Conservation (phyloP, 2,888 invertebrate species). For the Doris montereyensis region DNA sequence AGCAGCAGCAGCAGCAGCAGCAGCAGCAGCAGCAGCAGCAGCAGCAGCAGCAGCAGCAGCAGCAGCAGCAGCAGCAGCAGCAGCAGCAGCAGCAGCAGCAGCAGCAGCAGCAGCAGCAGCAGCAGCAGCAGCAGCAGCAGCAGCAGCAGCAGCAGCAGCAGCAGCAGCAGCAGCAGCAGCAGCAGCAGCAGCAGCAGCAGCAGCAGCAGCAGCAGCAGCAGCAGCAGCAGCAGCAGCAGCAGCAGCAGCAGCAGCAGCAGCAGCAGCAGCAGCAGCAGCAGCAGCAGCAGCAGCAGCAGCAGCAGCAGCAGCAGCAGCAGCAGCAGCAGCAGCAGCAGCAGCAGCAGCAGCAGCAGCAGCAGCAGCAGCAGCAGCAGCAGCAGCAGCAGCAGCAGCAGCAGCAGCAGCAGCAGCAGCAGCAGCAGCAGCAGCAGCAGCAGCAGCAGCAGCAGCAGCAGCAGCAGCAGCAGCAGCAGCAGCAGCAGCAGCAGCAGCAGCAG, state of each 20-base stretch:
- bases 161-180: conserved; percentile 16
- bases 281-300: conserved; percentile 21
- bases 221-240: conserved; percentile 26
- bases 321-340: conserved; percentile 4
- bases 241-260: conserved; percentile 26
- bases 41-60: conserved; percentile 28
- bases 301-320: conserved; percentile 5
- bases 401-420: conserved; percentile 20
- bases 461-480: conserved; percentile 29
- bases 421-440: conserved; percentile 17
- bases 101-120: conserved; percentile 12
- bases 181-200: conserved; percentile 9
- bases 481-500: conserved; percentile 20
- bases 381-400: conserved; percentile 6
- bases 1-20: conserved; percentile 20
- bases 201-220: not conserved
- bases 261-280: not conserved
- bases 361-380: conserved; percentile 25
- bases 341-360: conserved; percentile 23
- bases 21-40: conserved; percentile 29
- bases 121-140: conserved; percentile 10
- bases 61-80: conserved; percentile 17
- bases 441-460: conserved; percentile 28
- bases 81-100: conserved; percentile 15
- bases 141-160: conserved; percentile 19